Base-by-base conservation (phyloP, 1,140 invertebrate genomes). In the Drepana arcuata region DNA sequence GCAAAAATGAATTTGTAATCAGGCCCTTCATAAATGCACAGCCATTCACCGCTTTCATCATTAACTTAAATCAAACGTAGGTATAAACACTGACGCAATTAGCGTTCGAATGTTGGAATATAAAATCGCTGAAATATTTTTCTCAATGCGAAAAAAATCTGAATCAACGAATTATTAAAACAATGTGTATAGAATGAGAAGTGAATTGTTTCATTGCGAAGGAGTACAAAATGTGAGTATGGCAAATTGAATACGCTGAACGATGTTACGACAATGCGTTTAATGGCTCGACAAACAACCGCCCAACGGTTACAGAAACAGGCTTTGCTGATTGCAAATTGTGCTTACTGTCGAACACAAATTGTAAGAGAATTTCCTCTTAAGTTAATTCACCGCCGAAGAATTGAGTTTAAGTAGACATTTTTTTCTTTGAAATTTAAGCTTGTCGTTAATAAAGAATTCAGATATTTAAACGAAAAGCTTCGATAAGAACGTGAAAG, bases 251-350 rank as follows among this genome's bases (percentile, higher is more conserved):
- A 31, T 39, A 31, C 13, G 26, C 15, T 7, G 28, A 41, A 37
- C 30, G 35, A 14, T 30, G 34, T 55, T 62, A 52, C 47, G 41
- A 49, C 44, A 62, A 57, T 54, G 35, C 46, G 34, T 41, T 46
- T 57, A 53, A 58, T 55, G 45, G 55, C 29, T 55, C 46, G 29
- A 41, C 48, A 59, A 64, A 58, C 59, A 61, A 48, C 40, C 41
- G 38, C 49, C 41, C 30, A 42, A 48, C 30, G 43, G 26, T 35
- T 18, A 52, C 40, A 39, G 54, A 57, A 71, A 69, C 58, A 59
- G 56, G 60, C 65, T 67, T 69, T 63, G 56, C 65, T 72, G 68
- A 72, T 72, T 72, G 63, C 65, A 62, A 69, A 72, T 72, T 69
- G 62, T 59, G 53, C 58, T 64, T 65, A 63, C 55, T 43, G 52